Percentiles rank a stretch among this genome's conserved stretches.
Evolutionary conservation across 1,140 invertebrate genomes (phyloP).

Genomic region (Solenopsis fugax): DNA sequence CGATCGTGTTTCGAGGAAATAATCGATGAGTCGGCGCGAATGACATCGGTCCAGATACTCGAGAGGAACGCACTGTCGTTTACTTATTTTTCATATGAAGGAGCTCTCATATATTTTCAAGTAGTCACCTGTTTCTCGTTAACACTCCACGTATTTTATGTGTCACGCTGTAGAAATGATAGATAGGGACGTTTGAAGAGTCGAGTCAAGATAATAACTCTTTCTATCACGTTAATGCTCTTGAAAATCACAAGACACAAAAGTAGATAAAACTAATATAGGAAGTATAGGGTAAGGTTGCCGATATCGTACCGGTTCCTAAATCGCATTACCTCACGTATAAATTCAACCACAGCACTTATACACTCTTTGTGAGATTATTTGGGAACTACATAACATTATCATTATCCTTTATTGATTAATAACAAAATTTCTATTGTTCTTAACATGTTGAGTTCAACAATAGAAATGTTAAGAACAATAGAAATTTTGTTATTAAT

Average conservation of each 20-base stretch:
- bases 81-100: conserved; percentile 55
- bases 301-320: too few relatives aligned
- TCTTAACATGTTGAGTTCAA: too few relatives aligned
- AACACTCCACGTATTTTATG: conserved; percentile 32
- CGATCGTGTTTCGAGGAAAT: conserved; percentile 32
- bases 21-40: conserved; percentile 31
- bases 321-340: too few relatives aligned
- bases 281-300: too few relatives aligned
- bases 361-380: too few relatives aligned
- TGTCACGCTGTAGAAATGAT: conserved; percentile 10
- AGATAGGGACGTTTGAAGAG: conserved; percentile 6
- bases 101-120: conserved; percentile 37
- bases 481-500: too few relatives aligned
- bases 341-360: too few relatives aligned
- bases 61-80: conserved; percentile 6
- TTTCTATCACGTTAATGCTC: not conserved
- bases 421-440: too few relatives aligned
- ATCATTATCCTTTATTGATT: too few relatives aligned
- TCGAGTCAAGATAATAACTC: conserved; percentile 25
- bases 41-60: not conserved
- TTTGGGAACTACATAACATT: too few relatives aligned
- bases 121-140: conserved; percentile 49
- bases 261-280: not conserved
- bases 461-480: too few relatives aligned
- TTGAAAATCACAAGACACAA: not conserved